Evolutionary conservation across 2,888 invertebrate species (phyloP).

Genomic region (Brassicogethes aeneus): DNA sequence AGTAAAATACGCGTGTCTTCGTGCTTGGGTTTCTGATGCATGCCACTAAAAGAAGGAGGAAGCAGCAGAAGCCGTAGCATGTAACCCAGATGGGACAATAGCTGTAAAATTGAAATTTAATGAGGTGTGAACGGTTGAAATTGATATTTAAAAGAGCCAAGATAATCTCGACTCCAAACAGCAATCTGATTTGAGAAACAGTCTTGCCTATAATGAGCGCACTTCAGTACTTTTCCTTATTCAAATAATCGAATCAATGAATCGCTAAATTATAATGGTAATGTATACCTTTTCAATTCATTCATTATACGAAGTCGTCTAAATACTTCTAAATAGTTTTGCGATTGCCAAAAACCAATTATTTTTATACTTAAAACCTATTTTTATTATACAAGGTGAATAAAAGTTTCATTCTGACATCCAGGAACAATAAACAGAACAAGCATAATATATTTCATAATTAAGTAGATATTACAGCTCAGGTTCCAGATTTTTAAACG

Average conservation of each 20-base stretch:
- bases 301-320: slow-evolving; percentile 20
- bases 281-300: slow-evolving; percentile 22
- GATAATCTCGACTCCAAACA: slow-evolving; percentile 40
- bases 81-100: slow-evolving; percentile 44
- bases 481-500: too few species aligned
- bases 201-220: slow-evolving; percentile 39
- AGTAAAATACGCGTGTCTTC: slow-evolving; percentile 28
- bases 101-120: slow-evolving; percentile 46
- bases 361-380: too few species aligned
- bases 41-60: slow-evolving; percentile 35
- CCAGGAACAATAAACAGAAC: too few species aligned
- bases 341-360: too few species aligned
- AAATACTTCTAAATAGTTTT: slow-evolving; percentile 9
- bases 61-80: too few species aligned
- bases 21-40: slow-evolving; percentile 38
- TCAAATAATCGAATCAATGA: slow-evolving; percentile 42
- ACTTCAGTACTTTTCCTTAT: slow-evolving; percentile 31
- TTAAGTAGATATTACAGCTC: too few species aligned
- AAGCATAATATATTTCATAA: too few species aligned
- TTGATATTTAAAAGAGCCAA: slow-evolving; percentile 45
- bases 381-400: too few species aligned
- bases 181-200: slow-evolving; percentile 42
- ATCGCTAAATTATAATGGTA: slow-evolving; percentile 38
- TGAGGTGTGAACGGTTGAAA: slow-evolving; percentile 44
- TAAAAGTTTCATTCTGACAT: too few species aligned